Evolutionary conservation across 2,797 vertebrate species (phyloP), one percentile per base, ranked within the genome.

Genomic region (Staurois parvus): DNA sequence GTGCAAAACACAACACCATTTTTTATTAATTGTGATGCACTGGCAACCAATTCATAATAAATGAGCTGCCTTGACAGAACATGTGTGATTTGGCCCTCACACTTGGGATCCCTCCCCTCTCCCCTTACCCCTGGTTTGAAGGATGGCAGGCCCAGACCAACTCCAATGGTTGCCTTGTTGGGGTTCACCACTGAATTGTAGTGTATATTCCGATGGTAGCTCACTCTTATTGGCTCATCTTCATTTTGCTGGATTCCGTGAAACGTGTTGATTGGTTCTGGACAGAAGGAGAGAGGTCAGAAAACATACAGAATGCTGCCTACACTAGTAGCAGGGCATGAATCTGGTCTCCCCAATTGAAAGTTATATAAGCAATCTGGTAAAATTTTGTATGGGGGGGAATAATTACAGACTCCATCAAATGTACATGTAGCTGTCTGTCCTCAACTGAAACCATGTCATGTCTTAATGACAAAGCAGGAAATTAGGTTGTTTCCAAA

Each of bases 171-270:
- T 86, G 97, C 97, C 92, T 98, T 98, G 94, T 97, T 98, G 85
- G 97, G 97, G 93, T 98, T 98, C 88, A 98, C 97, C 83, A 98
- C 97, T 0, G 97, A 98, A 94, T 98, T 98, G 95, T 98, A 98
- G 95, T 98, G 97, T 92, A 98, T 97, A 94, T 98, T 98, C 84
- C 97, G 95, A 90, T 98, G 97, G 91, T 98, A 98, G 95, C 97
- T 98, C 85, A 98, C 97, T 89, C 97, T 95, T 93, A 98, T 98
- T 87, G 97, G 97, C 89, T 98, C 97, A 59, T 98, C 97, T 79
- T 98, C 97, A 84, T 97, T 97, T 93, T 98, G 97, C 91, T 98
- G 97, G 91, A 98, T 98, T 89, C 97, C 96, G 73, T 97, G 97
- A 93, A 98, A 98, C 82, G 97, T 98, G 94, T 98, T 98, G 93